Percentiles rank a stretch among this genome's conserved stretches.
phyloP scores from a whole-genome alignment of 2,797 vertebrate genomes.

The Anisognathus igniventris region DNA sequence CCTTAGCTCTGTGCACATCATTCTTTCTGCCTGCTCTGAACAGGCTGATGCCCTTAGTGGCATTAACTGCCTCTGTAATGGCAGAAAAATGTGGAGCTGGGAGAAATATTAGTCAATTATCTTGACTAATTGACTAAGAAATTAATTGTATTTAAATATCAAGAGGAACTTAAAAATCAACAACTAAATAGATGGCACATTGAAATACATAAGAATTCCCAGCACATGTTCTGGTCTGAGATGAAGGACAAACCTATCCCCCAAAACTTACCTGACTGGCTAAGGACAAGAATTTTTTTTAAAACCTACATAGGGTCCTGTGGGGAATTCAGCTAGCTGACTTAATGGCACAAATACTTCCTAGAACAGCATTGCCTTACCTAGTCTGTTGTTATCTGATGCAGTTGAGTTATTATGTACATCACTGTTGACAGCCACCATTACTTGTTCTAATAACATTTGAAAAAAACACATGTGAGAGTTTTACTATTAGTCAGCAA shows the following conservation, averaged over 20 bases:
- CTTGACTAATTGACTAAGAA: too few species aligned
- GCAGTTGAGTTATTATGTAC: constrained; percentile 53
- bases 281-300: neutral
- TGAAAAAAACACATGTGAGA: constrained; percentile 40
- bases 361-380: constrained; percentile 32
- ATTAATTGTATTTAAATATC: neutral
- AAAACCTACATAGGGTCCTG: neutral
- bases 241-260: neutral
- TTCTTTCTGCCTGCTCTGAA: neutral
- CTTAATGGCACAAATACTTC: neutral
- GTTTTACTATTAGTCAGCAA: neutral
- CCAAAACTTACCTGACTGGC: fast-evolving
- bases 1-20: neutral
- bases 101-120: neutral
- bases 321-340: neutral
- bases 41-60: neutral
- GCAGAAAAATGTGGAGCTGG: neutral
- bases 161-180: neutral
- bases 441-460: constrained; percentile 57
- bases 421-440: constrained; percentile 58
- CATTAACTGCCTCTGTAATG: neutral
- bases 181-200: neutral
- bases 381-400: constrained; percentile 57
- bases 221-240: neutral
- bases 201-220: neutral